A percentile compares a stretch with the other conserved stretches of the same genome.
These are phyloP conservation scores for Agonopterix alstromeriana DNA, from an alignment of 2,888 invertebrate genomes.

Conservation along the genomic window DNA sequence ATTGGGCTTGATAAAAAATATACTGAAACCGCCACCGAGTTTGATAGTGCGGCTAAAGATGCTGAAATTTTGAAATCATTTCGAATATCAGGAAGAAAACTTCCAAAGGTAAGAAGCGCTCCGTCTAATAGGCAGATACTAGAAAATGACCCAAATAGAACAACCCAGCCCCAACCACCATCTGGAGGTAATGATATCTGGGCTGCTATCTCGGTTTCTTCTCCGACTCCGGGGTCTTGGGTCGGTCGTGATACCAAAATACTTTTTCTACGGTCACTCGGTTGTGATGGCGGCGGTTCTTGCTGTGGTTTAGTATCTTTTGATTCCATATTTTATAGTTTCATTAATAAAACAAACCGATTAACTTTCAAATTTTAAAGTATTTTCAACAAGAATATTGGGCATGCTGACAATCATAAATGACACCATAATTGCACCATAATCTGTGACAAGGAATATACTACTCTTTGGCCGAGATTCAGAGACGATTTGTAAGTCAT, in stretches of 20 bases:
- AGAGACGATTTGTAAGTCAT: too few species aligned
- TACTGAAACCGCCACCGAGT: conserved; percentile 52
- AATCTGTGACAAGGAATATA: too few species aligned
- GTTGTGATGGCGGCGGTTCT: too few species aligned
- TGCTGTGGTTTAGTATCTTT: too few species aligned
- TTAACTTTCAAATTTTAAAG: too few species aligned
- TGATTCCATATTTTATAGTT: too few species aligned
- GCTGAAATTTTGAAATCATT: conserved; percentile 36
- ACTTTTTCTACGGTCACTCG: not conserved
- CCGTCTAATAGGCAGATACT: conserved; percentile 52
- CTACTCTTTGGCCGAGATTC: too few species aligned
- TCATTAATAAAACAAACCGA: too few species aligned
- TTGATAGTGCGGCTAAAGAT: conserved; percentile 45
- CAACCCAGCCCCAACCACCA: conserved; percentile 67
- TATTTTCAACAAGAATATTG: too few species aligned
- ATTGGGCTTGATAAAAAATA: conserved; percentile 53
- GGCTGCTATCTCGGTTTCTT: conserved; percentile 65
- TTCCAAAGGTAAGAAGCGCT: conserved; percentile 53
- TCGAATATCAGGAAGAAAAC: conserved; percentile 42
- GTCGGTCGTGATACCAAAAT: not conserved
- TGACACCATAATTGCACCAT: too few species aligned
- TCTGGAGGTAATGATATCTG: conserved; percentile 58
- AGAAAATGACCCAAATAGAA: conserved; percentile 45
- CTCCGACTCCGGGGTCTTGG: conserved; percentile 35
- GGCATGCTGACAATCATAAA: too few species aligned